phyloP scores from a whole-genome alignment of 2,888 invertebrate species.

The Epirrita christyi region DNA sequence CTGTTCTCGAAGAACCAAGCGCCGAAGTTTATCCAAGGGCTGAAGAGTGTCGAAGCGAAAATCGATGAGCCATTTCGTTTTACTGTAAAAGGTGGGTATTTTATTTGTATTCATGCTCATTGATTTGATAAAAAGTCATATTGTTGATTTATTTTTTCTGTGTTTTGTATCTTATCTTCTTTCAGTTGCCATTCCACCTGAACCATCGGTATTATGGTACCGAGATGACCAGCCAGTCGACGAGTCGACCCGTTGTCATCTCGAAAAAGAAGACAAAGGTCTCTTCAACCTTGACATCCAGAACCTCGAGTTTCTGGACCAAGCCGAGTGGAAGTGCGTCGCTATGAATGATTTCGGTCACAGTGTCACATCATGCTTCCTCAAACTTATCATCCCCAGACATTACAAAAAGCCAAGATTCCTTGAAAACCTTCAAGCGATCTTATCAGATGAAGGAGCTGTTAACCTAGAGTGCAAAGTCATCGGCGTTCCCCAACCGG shows the following conservation, averaged over 20 bases:
- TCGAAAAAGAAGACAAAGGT: conserved; percentile 88
- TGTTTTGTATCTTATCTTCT: conserved; percentile 35
- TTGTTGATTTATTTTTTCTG: conserved; percentile 1
- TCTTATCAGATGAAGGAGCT: conserved; percentile 94
- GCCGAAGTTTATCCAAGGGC: conserved; percentile 91
- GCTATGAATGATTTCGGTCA: conserved; percentile 95
- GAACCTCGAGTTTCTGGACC: conserved; percentile 91
- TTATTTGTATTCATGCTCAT: neutral
- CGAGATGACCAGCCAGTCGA: conserved; percentile 93
- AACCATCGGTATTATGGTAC: conserved; percentile 94
- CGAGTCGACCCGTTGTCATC: conserved; percentile 86
- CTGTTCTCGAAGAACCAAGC: conserved; percentile 91
- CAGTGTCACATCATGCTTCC: conserved; percentile 93
- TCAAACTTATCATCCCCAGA: conserved; percentile 93
- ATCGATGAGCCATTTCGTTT: conserved; percentile 93
- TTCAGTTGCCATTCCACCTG: conserved; percentile 90
- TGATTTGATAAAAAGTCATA: neutral
- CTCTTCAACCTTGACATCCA: conserved; percentile 89
- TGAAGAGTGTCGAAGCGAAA: conserved; percentile 92
- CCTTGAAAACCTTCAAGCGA: conserved; percentile 92
- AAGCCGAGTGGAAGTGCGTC: conserved; percentile 96
- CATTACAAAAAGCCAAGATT: conserved; percentile 96
- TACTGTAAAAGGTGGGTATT: conserved; percentile 88
- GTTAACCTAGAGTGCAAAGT: conserved; percentile 97
- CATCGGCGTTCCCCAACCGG: conserved; percentile 95